phyloP scores from a whole-genome alignment of 1,140 invertebrate genomes.

The Pantala flavescens region DNA sequence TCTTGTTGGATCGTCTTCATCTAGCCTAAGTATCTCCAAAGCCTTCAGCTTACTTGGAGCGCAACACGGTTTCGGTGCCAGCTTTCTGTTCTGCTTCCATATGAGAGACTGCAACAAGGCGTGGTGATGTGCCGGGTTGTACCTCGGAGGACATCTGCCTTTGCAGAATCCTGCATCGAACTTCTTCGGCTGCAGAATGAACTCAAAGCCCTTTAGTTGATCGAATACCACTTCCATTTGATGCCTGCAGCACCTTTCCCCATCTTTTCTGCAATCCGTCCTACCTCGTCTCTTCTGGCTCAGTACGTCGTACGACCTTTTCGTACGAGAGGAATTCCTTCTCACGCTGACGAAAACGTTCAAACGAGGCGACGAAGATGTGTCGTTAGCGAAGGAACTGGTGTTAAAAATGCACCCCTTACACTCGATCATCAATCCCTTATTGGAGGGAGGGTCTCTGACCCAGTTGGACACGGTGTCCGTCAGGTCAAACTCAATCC shows the following conservation, averaged over 20 bases:
- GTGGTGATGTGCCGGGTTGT: conserved; percentile 59
- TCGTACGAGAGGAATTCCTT: not conserved
- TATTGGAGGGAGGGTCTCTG: conserved; percentile 32
- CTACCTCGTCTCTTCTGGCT: conserved; percentile 33
- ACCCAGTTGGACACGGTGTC: conserved; percentile 39
- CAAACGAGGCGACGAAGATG: conserved; percentile 32
- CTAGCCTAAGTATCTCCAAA: conserved; percentile 54
- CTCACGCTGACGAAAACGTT: conserved; percentile 35
- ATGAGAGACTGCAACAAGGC: conserved; percentile 59
- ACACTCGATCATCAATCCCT: conserved; percentile 42
- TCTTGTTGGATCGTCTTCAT: conserved; percentile 48
- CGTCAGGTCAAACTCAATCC: conserved; percentile 47
- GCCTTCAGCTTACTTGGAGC: conserved; percentile 55
- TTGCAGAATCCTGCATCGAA: conserved; percentile 65
- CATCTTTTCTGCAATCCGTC: conserved; percentile 40
- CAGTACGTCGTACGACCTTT: conserved; percentile 28
- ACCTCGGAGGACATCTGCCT: conserved; percentile 56
- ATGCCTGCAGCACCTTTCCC: conserved; percentile 53
- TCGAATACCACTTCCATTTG: conserved; percentile 52
- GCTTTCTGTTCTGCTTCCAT: conserved; percentile 41
- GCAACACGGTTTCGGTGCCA: conserved; percentile 57
- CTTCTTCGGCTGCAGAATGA: conserved; percentile 54
- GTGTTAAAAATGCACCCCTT: conserved; percentile 27
- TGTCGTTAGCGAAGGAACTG: conserved; percentile 27
- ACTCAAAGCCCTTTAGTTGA: conserved; percentile 55